phyloP scores from a whole-genome alignment of 1,140 invertebrate genomes.

The Drosophila mauritiana region DNA sequence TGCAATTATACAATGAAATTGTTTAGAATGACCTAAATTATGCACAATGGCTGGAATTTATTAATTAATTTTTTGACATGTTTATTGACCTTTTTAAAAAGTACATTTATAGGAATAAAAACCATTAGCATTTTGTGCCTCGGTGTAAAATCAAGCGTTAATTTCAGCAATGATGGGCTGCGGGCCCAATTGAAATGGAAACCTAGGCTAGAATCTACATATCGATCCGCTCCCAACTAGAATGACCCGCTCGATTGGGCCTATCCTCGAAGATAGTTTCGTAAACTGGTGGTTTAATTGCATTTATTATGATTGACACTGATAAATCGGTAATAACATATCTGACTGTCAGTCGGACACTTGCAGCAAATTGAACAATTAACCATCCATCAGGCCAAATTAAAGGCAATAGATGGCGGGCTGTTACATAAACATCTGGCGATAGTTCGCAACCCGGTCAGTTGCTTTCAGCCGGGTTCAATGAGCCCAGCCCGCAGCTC shows the following conservation, averaged over 20 bases:
- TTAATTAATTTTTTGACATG: neutral
- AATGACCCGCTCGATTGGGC: slow-evolving; percentile 6
- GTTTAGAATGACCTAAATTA: neutral
- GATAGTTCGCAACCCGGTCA: slow-evolving; percentile 23
- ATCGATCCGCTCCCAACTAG: slow-evolving; percentile 24
- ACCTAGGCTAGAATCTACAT: slow-evolving; percentile 45
- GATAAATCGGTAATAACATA: slow-evolving; percentile 51
- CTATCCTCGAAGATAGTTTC: slow-evolving; percentile 42
- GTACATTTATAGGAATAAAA: too few relatives aligned
- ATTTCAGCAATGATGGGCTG: slow-evolving; percentile 43
- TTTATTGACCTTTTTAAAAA: neutral
- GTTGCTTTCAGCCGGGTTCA: slow-evolving; percentile 33
- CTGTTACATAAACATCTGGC: slow-evolving; percentile 45
- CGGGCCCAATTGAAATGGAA: slow-evolving; percentile 74
- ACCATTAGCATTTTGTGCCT: neutral
- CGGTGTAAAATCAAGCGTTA: slow-evolving; percentile 30
- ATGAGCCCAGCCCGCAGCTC: slow-evolving; percentile 44
- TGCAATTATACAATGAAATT: neutral
- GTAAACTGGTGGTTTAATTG: slow-evolving; percentile 65
- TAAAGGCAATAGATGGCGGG: slow-evolving; percentile 64
- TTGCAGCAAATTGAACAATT: slow-evolving; percentile 72
- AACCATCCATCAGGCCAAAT: slow-evolving; percentile 73
- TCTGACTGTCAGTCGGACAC: slow-evolving; percentile 44
- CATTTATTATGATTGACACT: slow-evolving; percentile 81
- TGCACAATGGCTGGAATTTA: neutral